Percentiles rank a stretch among this genome's conserved stretches.
These are phyloP conservation scores for Steinernema carpocapsae DNA, from an alignment of 2,888 invertebrate genomes.

Conservation along the genomic window DNA sequence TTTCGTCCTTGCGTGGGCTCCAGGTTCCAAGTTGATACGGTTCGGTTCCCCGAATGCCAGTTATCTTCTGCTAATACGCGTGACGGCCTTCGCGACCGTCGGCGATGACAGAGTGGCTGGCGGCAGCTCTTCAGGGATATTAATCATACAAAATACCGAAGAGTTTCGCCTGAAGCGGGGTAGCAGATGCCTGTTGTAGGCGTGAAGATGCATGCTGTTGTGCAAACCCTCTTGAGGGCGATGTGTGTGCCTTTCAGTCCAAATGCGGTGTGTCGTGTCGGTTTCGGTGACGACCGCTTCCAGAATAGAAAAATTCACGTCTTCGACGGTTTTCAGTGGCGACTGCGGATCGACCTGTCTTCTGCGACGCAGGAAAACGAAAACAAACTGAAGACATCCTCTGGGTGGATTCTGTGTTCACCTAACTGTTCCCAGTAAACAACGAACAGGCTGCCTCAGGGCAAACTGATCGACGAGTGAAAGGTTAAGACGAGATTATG, in stretches of 20 bases:
- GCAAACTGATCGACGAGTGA: slow-evolving; percentile 1
- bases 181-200: no score
- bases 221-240: no score
- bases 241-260: background rate
- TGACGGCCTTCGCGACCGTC: background rate
- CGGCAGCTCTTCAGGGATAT: background rate
- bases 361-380: slow-evolving; percentile 16
- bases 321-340: slow-evolving; percentile 10
- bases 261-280: slow-evolving; percentile 28
- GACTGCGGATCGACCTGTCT: slow-evolving; percentile 32
- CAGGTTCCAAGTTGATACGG: background rate
- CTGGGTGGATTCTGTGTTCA: slow-evolving; percentile 19
- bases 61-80: background rate
- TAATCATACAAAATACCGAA: background rate
- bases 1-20: no score
- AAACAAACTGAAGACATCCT: slow-evolving; percentile 21
- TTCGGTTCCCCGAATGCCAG: background rate
- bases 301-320: slow-evolving; percentile 31
- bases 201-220: no score
- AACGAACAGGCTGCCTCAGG: slow-evolving; percentile 14
- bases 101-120: background rate
- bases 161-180: no score
- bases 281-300: slow-evolving; percentile 23
- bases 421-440: slow-evolving; percentile 30
- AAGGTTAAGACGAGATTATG: slow-evolving; percentile 27